These are phyloP conservation scores for Phoxinus phoxinus DNA, from an alignment of 2,113 vertebrate species.

Conservation along the genomic window DNA sequence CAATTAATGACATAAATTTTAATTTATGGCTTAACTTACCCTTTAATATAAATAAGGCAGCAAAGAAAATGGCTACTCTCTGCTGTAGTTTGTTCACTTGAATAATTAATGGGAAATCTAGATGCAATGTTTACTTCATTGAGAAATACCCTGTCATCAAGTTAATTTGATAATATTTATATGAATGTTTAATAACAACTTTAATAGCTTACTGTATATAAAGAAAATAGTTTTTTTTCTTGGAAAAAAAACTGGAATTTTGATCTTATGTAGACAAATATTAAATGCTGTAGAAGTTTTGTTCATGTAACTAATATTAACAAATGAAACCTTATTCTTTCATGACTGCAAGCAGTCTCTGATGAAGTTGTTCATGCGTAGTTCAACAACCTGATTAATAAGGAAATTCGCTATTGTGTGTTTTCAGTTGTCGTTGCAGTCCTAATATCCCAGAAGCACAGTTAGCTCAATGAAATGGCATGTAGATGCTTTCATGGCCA, in stretches of 20 bases:
- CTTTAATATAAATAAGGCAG: not conserved
- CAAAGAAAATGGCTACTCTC: not conserved
- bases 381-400: not conserved
- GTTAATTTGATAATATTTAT: not conserved
- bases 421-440: not conserved
- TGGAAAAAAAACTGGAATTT: not conserved
- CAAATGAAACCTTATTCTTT: too few relatives aligned
- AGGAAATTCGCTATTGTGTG: not conserved
- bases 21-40: too few relatives aligned
- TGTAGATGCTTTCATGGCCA: constrained; percentile 28
- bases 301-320: too few relatives aligned
- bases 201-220: not conserved
- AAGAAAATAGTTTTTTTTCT: too few relatives aligned
- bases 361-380: not conserved
- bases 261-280: too few relatives aligned
- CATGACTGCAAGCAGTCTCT: not conserved
- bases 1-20: too few relatives aligned
- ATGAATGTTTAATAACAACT: not conserved
- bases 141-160: not conserved
- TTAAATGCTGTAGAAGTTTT: too few relatives aligned
- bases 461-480: constrained; percentile 30
- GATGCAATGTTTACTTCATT: not conserved
- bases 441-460: not conserved
- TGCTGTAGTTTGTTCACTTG: not conserved
- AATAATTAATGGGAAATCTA: not conserved